Base-by-base conservation (phyloP, 2,113 vertebrate species). In the Brachyistius frenatus region DNA sequence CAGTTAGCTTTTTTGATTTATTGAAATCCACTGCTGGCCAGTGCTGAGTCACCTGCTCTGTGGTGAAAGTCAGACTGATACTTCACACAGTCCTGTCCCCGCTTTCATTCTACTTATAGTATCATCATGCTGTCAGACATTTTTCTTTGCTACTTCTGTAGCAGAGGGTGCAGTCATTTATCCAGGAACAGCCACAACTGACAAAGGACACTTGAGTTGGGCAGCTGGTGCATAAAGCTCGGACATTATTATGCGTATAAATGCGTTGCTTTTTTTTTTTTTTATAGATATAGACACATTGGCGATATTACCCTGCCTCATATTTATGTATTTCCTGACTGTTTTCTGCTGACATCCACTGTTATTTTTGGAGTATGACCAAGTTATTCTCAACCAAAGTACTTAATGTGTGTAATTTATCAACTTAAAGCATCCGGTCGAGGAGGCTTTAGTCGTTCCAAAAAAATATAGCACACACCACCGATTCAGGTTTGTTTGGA, bases 1-100 rank as follows among this genome's bases (percentile, higher is more conserved):
- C 89, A 87, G 86, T 92, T 90, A 86, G 76, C 61, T 60, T 83
- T 23, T 89, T 85, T 91, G 91, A 93, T 93, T 92, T 86, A 93
- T 93, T 91, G 86, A 90, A 89, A 90, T 91, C 79, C 82, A 78
- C 80, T 82, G 73, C 76, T 41, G 81, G 78, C 75, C 77, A 57
- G 52, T 79, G 90, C 91, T 90, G 91, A 93, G 83, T 93, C 90
- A 91, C 86, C 90, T 73, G 64, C 83, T 89, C 78, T 47, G 76
- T 50, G 86, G 66, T 71, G 76, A 84, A 79, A 81, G 76, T 71
- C 83, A 84, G 76, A 87, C 74, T 73, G 87, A 89, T 91, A 63
- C 86, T 84, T 86, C 86, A 80, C 74, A 74, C 23, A 82, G 54
- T 70, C 58, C 44, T 58, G 80, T 83, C 83, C 55, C 80, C 74